These are phyloP conservation scores for Ursus arctos DNA, from an alignment of 2,113 vertebrate species.

Conservation along the genomic window DNA sequence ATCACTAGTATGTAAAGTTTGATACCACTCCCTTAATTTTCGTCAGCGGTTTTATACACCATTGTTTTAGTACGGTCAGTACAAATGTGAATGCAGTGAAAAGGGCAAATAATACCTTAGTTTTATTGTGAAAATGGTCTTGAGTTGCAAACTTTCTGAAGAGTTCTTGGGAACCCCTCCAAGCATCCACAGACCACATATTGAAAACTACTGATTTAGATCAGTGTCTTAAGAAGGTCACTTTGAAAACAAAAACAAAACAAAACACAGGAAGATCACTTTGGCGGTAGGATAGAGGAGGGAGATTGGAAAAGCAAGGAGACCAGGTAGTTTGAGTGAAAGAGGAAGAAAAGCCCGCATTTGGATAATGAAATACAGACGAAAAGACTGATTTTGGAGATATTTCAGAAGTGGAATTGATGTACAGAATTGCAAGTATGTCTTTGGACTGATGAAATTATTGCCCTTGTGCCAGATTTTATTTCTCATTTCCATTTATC, in stretches of 20 bases:
- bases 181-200: neutral
- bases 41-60: neutral
- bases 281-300: neutral
- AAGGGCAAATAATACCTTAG: neutral
- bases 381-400: neutral
- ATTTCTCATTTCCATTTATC: neutral
- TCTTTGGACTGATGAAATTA: conserved; percentile 9
- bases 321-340: neutral
- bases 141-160: conserved; percentile 15
- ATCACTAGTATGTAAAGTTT: neutral
- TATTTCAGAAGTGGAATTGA: neutral
- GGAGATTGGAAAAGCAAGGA: neutral
- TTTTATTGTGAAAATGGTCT: neutral
- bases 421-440: neutral
- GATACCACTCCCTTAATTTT: neutral
- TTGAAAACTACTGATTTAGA: neutral
- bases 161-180: neutral
- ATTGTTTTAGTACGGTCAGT: neutral
- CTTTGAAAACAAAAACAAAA: neutral
- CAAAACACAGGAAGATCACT: neutral
- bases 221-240: neutral
- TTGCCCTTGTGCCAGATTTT: neutral
- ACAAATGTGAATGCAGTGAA: neutral
- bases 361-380: neutral
- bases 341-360: neutral